phyloP scores from a whole-genome alignment of 2,888 invertebrate genomes.

The Lasiommata megera region DNA sequence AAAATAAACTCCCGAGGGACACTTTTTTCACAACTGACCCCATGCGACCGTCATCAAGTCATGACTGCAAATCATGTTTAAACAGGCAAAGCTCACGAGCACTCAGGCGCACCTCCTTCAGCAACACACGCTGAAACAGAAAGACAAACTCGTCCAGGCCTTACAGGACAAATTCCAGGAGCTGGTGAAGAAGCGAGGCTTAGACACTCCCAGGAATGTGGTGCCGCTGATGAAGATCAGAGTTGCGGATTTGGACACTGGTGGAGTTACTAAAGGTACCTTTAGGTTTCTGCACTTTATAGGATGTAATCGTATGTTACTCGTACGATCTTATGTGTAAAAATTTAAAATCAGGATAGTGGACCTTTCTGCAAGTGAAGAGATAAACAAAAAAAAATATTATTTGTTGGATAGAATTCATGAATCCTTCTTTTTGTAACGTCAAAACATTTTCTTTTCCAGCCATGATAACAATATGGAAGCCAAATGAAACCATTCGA shows the following conservation, averaged over 20 bases:
- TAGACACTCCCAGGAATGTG: conserved; percentile 48
- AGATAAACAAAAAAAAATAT: no score
- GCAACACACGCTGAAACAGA: conserved; percentile 53
- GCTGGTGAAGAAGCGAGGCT: conserved; percentile 43
- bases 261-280: conserved; percentile 50
- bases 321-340: no score
- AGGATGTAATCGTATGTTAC: no score
- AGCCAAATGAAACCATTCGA: conserved; percentile 82
- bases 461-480: conserved; percentile 85
- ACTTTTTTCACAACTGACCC: no score
- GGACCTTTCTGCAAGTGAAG: no score
- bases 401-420: no score
- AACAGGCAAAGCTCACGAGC: conserved; percentile 65
- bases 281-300: no score
- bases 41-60: no score
- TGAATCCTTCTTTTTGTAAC: neutral
- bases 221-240: conserved; percentile 58
- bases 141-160: conserved; percentile 48
- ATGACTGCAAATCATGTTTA: no score
- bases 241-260: conserved; percentile 44
- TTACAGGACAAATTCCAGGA: conserved; percentile 53
- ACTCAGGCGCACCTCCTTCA: conserved; percentile 64
- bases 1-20: no score
- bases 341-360: no score
- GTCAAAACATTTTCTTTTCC: neutral